Percentiles rank a stretch among this genome's conserved stretches.
phyloP scores from a whole-genome alignment of 2,113 vertebrate species.

The Merops nubicus region DNA sequence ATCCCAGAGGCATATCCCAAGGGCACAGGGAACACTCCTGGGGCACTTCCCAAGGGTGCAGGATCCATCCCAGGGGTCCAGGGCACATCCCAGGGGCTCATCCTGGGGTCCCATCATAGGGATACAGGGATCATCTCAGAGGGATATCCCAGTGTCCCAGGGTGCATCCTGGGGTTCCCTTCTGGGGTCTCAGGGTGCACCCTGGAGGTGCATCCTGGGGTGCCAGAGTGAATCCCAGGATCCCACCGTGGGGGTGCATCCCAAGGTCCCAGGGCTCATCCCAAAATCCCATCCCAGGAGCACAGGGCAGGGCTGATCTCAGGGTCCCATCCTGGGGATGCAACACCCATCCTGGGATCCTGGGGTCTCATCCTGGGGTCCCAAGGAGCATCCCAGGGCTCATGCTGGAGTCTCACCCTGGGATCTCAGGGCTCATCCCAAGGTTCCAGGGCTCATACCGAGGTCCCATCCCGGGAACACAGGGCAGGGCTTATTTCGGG shows the following conservation, averaged over 20 bases:
- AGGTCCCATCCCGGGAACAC: not conserved
- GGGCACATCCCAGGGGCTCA: not conserved
- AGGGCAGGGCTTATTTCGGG: not conserved
- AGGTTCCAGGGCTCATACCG: not conserved
- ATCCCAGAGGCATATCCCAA: not conserved
- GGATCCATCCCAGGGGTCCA: not conserved
- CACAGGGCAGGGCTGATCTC: no score
- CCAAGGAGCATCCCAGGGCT: not conserved
- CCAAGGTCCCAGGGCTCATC: no score
- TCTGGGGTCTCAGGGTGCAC: accelerated
- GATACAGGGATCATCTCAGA: not conserved
- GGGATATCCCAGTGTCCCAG: accelerated
- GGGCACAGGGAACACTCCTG: accelerated
- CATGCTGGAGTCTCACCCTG: not conserved
- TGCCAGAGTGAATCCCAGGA: no score
- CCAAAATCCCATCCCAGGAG: not conserved
- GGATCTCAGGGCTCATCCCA: no score
- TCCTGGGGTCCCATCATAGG: not conserved
- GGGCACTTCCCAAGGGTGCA: no score
- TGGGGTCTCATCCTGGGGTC: not conserved
- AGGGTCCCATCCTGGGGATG: accelerated
- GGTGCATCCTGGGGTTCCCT: not conserved
- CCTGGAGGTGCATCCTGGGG: not conserved
- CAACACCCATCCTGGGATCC: no score
- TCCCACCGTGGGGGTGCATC: not conserved